Conservation (phyloP, 2,888 invertebrate species). For the Epinotia brunnichana region DNA sequence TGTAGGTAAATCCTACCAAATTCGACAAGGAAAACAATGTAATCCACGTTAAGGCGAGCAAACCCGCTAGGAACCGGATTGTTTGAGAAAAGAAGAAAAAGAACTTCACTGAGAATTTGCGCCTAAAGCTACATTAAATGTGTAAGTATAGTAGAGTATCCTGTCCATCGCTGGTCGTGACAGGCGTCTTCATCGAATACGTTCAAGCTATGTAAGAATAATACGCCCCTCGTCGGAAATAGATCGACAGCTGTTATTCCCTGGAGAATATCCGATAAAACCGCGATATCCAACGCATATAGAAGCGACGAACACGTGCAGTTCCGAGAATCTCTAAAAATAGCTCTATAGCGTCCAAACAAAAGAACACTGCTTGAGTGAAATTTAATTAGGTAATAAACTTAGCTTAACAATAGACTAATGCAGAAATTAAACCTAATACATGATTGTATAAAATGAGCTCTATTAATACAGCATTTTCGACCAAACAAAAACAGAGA, state of each 20-base stretch:
- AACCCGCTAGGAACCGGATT: slow-evolving; percentile 12
- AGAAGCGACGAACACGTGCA: slow-evolving; percentile 49
- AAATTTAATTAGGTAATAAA: neutral
- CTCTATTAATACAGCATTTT: no score
- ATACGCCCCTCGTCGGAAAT: slow-evolving; percentile 74
- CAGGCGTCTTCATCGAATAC: slow-evolving; percentile 48
- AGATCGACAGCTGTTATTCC: slow-evolving; percentile 78
- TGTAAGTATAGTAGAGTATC: slow-evolving; percentile 25
- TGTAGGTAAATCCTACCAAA: neutral
- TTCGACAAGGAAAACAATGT: slow-evolving; percentile 9
- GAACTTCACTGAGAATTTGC: slow-evolving; percentile 14
- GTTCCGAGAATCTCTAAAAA: slow-evolving; percentile 28
- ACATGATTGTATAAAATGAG: no score
- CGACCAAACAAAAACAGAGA: no score
- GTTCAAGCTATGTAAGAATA: slow-evolving; percentile 58
- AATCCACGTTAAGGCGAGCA: slow-evolving; percentile 1
- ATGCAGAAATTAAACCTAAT: neutral
- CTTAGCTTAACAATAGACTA: neutral
- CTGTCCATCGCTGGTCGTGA: slow-evolving; percentile 31
- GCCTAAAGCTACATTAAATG: slow-evolving; percentile 29
- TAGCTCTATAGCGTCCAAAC: slow-evolving; percentile 5
- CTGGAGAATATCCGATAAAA: slow-evolving; percentile 68
- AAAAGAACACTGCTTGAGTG: neutral
- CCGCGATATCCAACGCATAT: slow-evolving; percentile 63
- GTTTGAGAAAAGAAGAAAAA: no score